These are phyloP conservation scores for Sphenodon punctatus DNA, from an alignment of 2,797 vertebrate species.

Conservation along the genomic window DNA sequence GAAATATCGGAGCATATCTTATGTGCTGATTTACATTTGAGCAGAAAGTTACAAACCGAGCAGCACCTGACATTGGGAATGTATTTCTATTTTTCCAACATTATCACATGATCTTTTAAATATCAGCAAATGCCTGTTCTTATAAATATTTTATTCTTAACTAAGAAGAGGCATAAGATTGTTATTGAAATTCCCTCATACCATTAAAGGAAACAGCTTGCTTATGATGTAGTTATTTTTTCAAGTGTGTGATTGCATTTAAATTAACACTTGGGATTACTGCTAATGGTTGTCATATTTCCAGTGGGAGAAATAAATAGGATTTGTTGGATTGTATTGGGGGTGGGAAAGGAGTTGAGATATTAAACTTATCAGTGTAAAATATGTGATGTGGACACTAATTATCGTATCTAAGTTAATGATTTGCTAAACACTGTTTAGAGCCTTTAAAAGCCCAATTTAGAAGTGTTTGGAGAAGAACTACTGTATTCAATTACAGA, in stretches of 20 bases:
- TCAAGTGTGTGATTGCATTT: neutral
- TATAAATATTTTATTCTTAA: neutral
- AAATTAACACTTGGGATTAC: conserved; percentile 11
- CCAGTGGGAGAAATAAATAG: neutral
- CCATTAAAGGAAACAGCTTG: neutral
- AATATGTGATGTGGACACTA: neutral
- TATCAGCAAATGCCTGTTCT: neutral
- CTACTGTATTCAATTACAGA: conserved; percentile 12
- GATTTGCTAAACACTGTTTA: neutral
- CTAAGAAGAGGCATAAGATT: neutral
- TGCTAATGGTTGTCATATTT: neutral
- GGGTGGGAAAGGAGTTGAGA: conserved; percentile 23
- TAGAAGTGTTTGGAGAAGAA: conserved; percentile 25
- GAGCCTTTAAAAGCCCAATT: conserved; percentile 16
- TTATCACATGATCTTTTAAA: neutral
- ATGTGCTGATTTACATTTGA: neutral
- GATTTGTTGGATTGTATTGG: neutral
- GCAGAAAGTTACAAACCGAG: neutral
- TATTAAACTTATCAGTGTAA: neutral
- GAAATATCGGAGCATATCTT: neutral
- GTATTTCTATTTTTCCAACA: neutral
- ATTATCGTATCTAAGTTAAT: neutral
- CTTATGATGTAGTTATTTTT: neutral
- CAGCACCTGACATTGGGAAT: neutral
- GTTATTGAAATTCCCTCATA: neutral